Evolutionary conservation across 1,140 invertebrate genomes (phyloP).

Genomic region (Drosophila elegans): DNA sequence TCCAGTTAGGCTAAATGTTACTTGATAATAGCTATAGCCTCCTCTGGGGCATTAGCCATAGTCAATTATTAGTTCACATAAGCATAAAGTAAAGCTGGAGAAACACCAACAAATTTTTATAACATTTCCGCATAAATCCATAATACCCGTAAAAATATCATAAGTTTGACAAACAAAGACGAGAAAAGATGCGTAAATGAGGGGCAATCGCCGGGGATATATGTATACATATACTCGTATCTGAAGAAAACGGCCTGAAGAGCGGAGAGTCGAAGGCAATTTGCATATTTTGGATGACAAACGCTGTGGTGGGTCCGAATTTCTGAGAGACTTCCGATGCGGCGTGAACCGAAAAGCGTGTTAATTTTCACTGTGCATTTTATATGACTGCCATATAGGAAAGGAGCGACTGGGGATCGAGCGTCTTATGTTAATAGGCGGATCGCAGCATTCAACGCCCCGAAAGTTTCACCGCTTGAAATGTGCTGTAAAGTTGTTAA

Average conservation of each 20-base stretch:
- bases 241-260: slow-evolving; percentile 4
- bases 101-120: slow-evolving; percentile 49
- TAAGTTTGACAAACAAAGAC: slow-evolving; percentile 69
- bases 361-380: slow-evolving; percentile 82
- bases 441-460: slow-evolving; percentile 45
- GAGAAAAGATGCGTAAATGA: slow-evolving; percentile 42
- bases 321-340: slow-evolving; percentile 48
- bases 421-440: slow-evolving; percentile 78
- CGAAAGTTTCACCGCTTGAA: slow-evolving; percentile 77
- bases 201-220: slow-evolving; percentile 39
- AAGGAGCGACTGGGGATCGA: slow-evolving; percentile 58
- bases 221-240: not conserved
- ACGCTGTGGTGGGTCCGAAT: slow-evolving; percentile 66
- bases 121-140: slow-evolving; percentile 75
- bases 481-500: slow-evolving; percentile 79
- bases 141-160: slow-evolving; percentile 76
- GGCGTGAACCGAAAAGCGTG: slow-evolving; percentile 82
- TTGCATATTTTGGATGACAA: slow-evolving; percentile 79
- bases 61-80: slow-evolving; percentile 77
- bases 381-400: slow-evolving; percentile 54
- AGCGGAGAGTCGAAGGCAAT: slow-evolving; percentile 43
- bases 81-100: slow-evolving; percentile 52
- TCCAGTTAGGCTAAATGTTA: slow-evolving; percentile 23
- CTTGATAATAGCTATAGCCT: slow-evolving; percentile 17
- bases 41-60: slow-evolving; percentile 42